Conservation (phyloP, 1,140 invertebrate species). For the Philaenus spumarius region DNA sequence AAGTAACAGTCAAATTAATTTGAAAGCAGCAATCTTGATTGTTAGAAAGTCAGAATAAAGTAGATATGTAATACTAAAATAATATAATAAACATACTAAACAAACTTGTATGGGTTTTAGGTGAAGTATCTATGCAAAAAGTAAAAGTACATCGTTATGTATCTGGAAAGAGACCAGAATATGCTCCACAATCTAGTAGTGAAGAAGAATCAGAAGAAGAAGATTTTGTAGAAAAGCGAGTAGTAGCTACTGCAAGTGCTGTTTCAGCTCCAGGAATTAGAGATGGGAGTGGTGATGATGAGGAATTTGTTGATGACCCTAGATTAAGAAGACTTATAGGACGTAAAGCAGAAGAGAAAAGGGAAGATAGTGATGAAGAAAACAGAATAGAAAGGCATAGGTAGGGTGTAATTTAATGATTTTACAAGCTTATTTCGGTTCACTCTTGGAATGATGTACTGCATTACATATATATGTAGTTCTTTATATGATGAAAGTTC, state of each 20-base stretch:
- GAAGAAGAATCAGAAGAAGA: constrained; percentile 80
- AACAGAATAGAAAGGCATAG: constrained; percentile 42
- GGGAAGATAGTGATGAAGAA: constrained; percentile 38
- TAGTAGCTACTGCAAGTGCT: background rate
- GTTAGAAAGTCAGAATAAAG: too few species aligned
- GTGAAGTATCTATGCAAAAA: constrained; percentile 93
- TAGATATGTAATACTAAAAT: too few species aligned
- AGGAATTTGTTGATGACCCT: constrained; percentile 58
- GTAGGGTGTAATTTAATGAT: constrained; percentile 15
- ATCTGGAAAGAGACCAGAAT: constrained; percentile 89
- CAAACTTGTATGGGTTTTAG: constrained; percentile 42
- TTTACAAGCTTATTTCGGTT: too few species aligned
- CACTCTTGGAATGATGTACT: too few species aligned
- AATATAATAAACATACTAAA: too few species aligned
- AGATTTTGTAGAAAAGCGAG: constrained; percentile 64
- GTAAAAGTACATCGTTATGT: constrained; percentile 93
- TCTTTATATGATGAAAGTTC: too few species aligned
- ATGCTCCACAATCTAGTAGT: constrained; percentile 71
- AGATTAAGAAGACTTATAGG: constrained; percentile 54
- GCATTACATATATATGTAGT: too few species aligned
- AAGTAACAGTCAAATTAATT: too few species aligned
- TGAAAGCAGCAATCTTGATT: too few species aligned
- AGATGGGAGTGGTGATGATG: constrained; percentile 11
- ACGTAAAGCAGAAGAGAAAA: constrained; percentile 32
- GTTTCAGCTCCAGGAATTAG: constrained; percentile 12